Evolutionary conservation across 2,113 vertebrate genomes (phyloP).

Genomic region (Ploceus nigricollis): DNA sequence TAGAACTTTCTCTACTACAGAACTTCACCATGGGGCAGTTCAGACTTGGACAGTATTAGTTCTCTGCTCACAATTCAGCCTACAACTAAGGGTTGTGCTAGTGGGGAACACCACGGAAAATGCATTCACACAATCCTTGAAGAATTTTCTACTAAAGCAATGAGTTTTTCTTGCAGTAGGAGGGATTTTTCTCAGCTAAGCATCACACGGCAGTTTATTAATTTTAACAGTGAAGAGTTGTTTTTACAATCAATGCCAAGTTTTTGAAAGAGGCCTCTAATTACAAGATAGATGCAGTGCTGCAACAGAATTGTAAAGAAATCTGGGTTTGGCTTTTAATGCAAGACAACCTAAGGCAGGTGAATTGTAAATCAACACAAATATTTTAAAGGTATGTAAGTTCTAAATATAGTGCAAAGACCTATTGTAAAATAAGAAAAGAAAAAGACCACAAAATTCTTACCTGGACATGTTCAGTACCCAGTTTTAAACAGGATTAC

Average conservation of each 20-base stretch:
- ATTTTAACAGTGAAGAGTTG: neutral
- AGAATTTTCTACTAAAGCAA: neutral
- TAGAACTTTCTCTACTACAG: neutral
- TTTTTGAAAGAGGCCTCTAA: neutral
- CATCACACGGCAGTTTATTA: neutral
- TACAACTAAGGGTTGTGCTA: neutral
- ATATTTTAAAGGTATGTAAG: neutral
- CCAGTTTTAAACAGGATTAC: constrained; percentile 11
- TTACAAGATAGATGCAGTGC: neutral
- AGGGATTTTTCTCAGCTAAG: neutral
- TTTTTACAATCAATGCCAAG: neutral
- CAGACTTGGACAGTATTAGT: neutral
- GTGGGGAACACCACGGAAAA: neutral
- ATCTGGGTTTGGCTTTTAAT: neutral
- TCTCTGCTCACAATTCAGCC: neutral
- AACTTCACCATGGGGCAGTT: neutral
- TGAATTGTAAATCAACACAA: neutral
- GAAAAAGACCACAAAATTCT: constrained; percentile 26
- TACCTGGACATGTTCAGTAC: constrained; percentile 51
- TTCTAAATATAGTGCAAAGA: neutral
- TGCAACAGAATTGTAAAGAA: neutral
- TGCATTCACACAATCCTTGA: neutral
- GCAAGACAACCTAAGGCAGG: neutral
- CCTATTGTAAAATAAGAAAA: neutral
- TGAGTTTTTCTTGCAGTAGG: neutral